Conservation (phyloP, 2,797 vertebrate species). For the Staurois parvus region DNA sequence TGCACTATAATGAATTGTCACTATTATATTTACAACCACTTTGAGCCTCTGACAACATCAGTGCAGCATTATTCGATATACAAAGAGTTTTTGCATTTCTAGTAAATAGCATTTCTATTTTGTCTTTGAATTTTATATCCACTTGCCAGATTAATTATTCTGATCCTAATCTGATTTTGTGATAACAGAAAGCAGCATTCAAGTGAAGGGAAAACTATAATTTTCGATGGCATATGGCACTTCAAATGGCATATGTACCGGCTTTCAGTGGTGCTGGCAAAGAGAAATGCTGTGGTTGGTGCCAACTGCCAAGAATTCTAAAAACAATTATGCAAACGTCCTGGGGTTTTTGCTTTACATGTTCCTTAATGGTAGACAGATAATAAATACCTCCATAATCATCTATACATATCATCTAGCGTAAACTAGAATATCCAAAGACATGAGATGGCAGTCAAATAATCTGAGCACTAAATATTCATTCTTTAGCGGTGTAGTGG, state of each 20-base stretch:
- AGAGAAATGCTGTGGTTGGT: slow-evolving; percentile 93
- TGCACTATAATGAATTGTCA: neutral
- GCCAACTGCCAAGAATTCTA: slow-evolving; percentile 91
- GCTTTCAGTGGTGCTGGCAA: slow-evolving; percentile 99
- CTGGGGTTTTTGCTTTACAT: slow-evolving; percentile 86
- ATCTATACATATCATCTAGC: slow-evolving; percentile 5
- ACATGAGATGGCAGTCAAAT: neutral
- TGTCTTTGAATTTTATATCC: slow-evolving; percentile 39
- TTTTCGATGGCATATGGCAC: slow-evolving; percentile 99
- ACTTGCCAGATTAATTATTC: slow-evolving; percentile 60
- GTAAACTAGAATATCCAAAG: neutral
- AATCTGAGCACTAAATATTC: neutral
- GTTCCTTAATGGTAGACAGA: slow-evolving; percentile 70
- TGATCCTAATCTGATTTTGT: slow-evolving; percentile 59
- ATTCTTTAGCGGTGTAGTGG: too few relatives aligned
- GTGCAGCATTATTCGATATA: slow-evolving; percentile 10
- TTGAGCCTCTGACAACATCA: neutral
- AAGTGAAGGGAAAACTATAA: slow-evolving; percentile 80
- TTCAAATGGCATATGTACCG: slow-evolving; percentile 99
- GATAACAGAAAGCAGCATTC: slow-evolving; percentile 60
- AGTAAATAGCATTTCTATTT: slow-evolving; percentile 33
- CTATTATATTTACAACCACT: neutral
- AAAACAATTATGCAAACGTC: slow-evolving; percentile 96
- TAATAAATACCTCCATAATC: slow-evolving; percentile 1
- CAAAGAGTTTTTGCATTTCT: slow-evolving; percentile 4